Base-by-base conservation (phyloP, 2,888 invertebrate species). In the Trichacis sp. region DNA sequence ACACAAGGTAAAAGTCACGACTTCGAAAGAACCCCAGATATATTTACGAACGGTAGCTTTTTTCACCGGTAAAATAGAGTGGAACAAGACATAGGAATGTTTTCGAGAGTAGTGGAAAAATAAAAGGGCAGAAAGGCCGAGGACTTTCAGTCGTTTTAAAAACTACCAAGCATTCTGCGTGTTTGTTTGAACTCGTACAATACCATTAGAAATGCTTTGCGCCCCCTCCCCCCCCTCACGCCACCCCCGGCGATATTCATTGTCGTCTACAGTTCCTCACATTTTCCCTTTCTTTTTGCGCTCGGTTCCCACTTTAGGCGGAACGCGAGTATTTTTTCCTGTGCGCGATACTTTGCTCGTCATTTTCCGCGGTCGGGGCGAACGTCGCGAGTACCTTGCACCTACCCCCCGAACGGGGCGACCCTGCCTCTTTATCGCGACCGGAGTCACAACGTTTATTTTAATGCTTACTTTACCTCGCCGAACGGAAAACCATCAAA, bases 151-250 rank as follows among this genome's bases (percentile, higher is more conserved):
- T 59, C 68, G 66, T 72, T 72, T 72, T 59, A 67, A 70, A 72
- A 71, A 65, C 70, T 65, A 68, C 72, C 71, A 73, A 76, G 72
- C 73, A 73, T 76, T 71, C 69, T 69, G 48, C 68, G 70, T 73
- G 73, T 76, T 76, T 75, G 73, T 77, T 76, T 74, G 70, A 77
- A 72, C 72, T 73, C 68, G 61, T 61, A 75, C 76, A 75, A 75
- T 76, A 72, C 74, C 76, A 75, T 77, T 77, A 77, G 69, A 68
- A 74, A 72, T 64, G 65, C 73, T 73, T 75, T 77, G 70, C 71
- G 69, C 49, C 62, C 62, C 61, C 64, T 57, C 72, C 47, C 57
- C 65, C 4, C 24, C 60, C 62, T 59, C 64, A 55, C 71, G 43
- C 57, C 65, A 12, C 58, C 52, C 55, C 43, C 36, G 59, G 61